These are phyloP conservation scores for Triplophysa siluroides DNA, from an alignment of 2,113 vertebrate genomes.

Conservation along the genomic window DNA sequence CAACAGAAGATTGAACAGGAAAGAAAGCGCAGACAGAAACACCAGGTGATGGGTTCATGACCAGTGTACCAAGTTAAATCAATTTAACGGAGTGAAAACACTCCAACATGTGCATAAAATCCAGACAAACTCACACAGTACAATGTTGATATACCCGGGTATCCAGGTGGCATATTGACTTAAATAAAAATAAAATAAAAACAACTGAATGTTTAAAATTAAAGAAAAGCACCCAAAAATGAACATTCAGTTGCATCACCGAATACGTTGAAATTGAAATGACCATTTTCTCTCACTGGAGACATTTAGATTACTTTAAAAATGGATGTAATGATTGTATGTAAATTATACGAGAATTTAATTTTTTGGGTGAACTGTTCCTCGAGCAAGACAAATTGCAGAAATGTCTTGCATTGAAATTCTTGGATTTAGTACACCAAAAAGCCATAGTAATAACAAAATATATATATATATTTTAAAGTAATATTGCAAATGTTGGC, in stretches of 20 bases:
- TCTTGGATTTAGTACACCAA: neutral
- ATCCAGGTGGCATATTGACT: neutral
- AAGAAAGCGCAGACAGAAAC: conserved; percentile 95
- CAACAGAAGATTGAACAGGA: conserved; percentile 99
- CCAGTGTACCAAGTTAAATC: neutral
- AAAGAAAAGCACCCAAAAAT: no score
- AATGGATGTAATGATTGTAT: no score
- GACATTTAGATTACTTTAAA: no score
- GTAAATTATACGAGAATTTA: no score
- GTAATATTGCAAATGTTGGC: neutral
- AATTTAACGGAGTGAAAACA: neutral
- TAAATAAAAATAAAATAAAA: no score
- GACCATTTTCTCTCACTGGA: no score
- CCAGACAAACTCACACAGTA: neutral
- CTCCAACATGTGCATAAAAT: neutral
- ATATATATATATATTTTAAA: neutral
- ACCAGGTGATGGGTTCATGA: conserved; percentile 82
- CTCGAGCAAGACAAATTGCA: no score
- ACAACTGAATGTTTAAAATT: no score
- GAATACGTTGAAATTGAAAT: no score
- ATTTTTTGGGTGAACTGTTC: no score
- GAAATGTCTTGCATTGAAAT: neutral
- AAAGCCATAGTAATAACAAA: neutral
- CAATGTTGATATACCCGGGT: neutral
- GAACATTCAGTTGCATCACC: no score